Percentiles rank a stretch among this genome's conserved stretches.
These are phyloP conservation scores for Chalcis sispes DNA, from an alignment of 2,888 invertebrate genomes.

Conservation along the genomic window DNA sequence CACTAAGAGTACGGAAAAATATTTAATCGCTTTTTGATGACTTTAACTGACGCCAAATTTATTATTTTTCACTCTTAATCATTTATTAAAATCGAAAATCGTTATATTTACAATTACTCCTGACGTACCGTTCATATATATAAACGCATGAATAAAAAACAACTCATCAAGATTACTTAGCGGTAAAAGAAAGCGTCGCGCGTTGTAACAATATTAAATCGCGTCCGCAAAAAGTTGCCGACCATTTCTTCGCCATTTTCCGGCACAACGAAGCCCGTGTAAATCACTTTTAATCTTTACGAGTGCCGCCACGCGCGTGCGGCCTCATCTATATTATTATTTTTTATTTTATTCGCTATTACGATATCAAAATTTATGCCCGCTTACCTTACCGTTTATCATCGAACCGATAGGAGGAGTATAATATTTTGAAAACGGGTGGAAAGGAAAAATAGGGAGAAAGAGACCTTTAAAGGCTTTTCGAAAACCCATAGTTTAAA, in stretches of 20 bases:
- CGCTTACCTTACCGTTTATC: slow-evolving; percentile 51
- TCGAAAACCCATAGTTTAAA: slow-evolving; percentile 44
- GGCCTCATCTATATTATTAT: too few relatives aligned
- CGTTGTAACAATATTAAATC: slow-evolving; percentile 49
- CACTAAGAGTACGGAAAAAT: too few relatives aligned
- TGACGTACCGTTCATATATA: too few relatives aligned
- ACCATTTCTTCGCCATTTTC: slow-evolving; percentile 21
- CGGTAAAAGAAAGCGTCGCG: slow-evolving; percentile 51
- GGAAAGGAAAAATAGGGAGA: background rate
- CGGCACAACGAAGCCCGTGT: slow-evolving; percentile 45
- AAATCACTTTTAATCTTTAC: slow-evolving; percentile 57
- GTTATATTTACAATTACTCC: too few relatives aligned
- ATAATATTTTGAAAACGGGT: background rate
- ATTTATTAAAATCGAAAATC: too few relatives aligned
- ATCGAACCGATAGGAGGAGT: too few relatives aligned
- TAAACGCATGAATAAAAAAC: too few relatives aligned
- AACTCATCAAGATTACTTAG: slow-evolving; percentile 46
- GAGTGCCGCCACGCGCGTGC: slow-evolving; percentile 38
- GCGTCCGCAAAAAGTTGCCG: background rate
- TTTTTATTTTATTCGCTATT: slow-evolving; percentile 58
- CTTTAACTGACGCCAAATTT: background rate
- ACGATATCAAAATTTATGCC: slow-evolving; percentile 59
- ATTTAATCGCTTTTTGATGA: too few relatives aligned
- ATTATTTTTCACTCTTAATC: background rate
- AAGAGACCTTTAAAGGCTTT: slow-evolving; percentile 15